Conservation (phyloP, 1,140 invertebrate species). For the Cryptotermes secundus region DNA sequence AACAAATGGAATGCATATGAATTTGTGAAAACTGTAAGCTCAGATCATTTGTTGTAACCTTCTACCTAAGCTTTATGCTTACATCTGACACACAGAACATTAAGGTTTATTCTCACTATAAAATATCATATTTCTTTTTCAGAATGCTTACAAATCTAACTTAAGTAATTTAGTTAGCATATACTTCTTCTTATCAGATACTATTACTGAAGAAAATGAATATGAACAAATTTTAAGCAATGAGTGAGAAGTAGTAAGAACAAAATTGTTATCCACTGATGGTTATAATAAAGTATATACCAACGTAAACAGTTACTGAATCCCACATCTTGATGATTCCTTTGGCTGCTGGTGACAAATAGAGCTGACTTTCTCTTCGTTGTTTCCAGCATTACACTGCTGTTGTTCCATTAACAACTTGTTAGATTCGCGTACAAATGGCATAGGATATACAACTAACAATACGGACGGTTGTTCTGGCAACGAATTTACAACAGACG, state of each 20-base stretch:
- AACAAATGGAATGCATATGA: not conserved
- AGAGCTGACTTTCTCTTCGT: not conserved
- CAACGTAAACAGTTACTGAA: not conserved
- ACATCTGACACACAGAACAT: not conserved
- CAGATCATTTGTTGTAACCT: not conserved
- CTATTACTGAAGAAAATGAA: not conserved
- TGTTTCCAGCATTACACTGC: not conserved
- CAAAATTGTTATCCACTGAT: not conserved
- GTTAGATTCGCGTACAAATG: not conserved
- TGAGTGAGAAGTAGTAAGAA: not conserved
- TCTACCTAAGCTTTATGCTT: not conserved
- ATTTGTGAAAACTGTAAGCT: not conserved
- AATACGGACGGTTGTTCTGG: conserved; percentile 14
- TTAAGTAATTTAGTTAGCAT: too few relatives aligned
- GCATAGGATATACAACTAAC: not conserved
- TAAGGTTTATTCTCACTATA: not conserved
- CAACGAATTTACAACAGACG: not conserved
- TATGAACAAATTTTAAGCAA: not conserved
- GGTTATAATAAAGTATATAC: not conserved
- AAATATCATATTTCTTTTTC: not conserved
- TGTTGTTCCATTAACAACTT: not conserved
- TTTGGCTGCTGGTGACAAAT: not conserved
- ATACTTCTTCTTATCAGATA: not conserved
- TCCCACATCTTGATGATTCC: conserved; percentile 1
- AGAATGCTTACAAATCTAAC: too few relatives aligned